Evolutionary conservation across 2,888 invertebrate species (phyloP).

Genomic region (Pyrrhia umbra): DNA sequence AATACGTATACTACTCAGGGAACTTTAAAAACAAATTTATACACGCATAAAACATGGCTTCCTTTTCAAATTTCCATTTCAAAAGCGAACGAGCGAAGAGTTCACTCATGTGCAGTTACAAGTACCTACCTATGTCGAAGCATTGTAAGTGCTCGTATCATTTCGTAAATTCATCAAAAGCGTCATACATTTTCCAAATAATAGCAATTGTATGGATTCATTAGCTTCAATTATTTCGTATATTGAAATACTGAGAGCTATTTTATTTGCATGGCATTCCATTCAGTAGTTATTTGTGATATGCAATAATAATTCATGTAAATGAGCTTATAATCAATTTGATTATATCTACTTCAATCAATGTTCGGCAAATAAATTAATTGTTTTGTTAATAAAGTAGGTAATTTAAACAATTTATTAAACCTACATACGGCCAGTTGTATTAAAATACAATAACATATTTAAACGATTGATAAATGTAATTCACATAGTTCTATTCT

Average conservation of each 20-base stretch:
- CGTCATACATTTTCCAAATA: background rate
- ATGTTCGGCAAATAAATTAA: background rate
- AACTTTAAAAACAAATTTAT: background rate
- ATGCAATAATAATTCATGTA: background rate
- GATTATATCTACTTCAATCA: background rate
- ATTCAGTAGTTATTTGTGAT: too few species aligned
- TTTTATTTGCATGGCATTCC: background rate
- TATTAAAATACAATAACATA: too few species aligned
- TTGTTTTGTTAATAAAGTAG: background rate
- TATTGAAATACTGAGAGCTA: background rate
- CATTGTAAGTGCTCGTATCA: conserved; percentile 4
- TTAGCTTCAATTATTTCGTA: background rate
- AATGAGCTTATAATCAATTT: background rate
- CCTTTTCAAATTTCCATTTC: conserved; percentile 9
- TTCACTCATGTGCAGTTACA: conserved; percentile 6
- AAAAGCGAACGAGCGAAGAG: conserved; percentile 1
- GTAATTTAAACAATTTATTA: background rate
- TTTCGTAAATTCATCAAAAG: conserved; percentile 6
- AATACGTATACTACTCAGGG: background rate
- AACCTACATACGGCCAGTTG: too few species aligned
- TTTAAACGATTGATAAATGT: too few species aligned
- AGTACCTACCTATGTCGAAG: too few species aligned
- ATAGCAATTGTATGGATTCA: background rate
- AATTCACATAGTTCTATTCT: too few species aligned
- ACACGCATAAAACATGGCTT: conserved; percentile 1